phyloP scores from a whole-genome alignment of 2,888 invertebrate genomes.

The Amiota communis region DNA sequence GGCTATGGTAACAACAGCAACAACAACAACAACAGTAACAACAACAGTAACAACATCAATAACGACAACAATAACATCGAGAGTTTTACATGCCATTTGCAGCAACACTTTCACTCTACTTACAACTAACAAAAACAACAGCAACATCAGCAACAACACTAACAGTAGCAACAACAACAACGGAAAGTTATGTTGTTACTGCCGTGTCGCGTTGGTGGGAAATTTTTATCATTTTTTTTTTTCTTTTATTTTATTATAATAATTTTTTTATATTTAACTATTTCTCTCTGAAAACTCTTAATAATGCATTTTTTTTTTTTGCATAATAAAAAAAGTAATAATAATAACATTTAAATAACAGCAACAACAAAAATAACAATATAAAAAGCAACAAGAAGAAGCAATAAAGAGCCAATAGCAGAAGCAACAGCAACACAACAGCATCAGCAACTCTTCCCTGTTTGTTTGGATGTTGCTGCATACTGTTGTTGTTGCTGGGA shows the following conservation, averaged over 20 bases:
- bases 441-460: neutral
- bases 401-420: neutral
- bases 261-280: too few species aligned
- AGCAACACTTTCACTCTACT: constrained; percentile 65
- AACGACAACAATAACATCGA: constrained; percentile 43
- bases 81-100: constrained; percentile 51
- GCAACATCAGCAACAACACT: constrained; percentile 2
- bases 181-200: constrained; percentile 12
- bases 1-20: constrained; percentile 36
- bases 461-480: neutral
- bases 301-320: neutral
- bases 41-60: constrained; percentile 31
- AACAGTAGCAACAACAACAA: constrained; percentile 45
- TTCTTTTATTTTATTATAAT: too few species aligned
- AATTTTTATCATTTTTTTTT: constrained; percentile 31
- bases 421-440: neutral
- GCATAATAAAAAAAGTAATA: too few species aligned
- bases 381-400: neutral
- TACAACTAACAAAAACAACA: constrained; percentile 49
- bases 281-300: constrained; percentile 2
- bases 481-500: neutral
- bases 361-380: neutral
- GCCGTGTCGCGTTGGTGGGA: constrained; percentile 63
- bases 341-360: neutral
- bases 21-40: constrained; percentile 34